phyloP scores from a whole-genome alignment of 2,113 vertebrate species.

The Chunga burmeisteri region DNA sequence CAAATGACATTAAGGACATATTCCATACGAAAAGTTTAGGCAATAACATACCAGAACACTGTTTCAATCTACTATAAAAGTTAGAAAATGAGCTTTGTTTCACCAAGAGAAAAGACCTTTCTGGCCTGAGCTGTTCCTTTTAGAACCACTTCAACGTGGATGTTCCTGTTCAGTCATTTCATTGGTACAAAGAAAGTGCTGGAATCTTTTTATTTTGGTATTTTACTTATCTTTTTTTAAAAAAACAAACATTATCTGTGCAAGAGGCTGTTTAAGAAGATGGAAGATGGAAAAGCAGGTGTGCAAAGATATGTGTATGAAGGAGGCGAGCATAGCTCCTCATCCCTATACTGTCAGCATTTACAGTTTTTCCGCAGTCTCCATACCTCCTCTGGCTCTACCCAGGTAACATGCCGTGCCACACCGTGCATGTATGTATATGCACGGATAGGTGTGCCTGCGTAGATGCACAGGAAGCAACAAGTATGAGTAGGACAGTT shows the following conservation, averaged over 20 bases:
- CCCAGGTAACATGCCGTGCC: too few species aligned
- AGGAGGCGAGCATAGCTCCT: neutral
- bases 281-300: neutral
- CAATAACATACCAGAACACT: neutral
- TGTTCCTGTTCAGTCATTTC: neutral
- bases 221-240: neutral
- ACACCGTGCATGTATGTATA: accelerated
- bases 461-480: neutral
- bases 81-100: neutral
- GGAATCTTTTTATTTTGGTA: neutral
- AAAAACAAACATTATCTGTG: neutral
- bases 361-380: neutral
- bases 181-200: neutral
- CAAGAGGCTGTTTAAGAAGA: neutral
- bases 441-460: neutral
- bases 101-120: neutral
- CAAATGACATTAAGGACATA: neutral
- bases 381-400: neutral
- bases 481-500: neutral
- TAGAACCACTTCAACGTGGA: neutral
- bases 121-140: neutral
- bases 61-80: neutral
- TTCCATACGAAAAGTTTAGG: neutral
- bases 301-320: neutral
- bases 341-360: neutral